Percentiles rank a stretch among this genome's conserved stretches.
These are phyloP conservation scores for Asteroscopus sphinx DNA, from an alignment of 2,888 invertebrate genomes.

Conservation along the genomic window DNA sequence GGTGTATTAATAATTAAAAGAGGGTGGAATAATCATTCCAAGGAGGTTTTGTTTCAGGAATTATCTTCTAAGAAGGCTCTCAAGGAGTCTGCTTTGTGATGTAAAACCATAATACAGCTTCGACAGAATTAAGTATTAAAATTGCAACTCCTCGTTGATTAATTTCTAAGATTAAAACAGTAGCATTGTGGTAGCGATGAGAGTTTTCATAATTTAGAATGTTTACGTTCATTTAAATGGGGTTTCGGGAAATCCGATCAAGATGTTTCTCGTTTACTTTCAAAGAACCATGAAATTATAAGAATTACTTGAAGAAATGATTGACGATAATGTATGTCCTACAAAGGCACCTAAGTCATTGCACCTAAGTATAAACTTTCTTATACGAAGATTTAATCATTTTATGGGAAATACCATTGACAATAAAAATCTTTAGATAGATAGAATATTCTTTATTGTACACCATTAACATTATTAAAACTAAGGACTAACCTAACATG, in stretches of 20 bases:
- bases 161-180: constrained; percentile 57
- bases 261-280: constrained; percentile 16
- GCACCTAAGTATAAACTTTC: too few relatives aligned
- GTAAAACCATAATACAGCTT: constrained; percentile 56
- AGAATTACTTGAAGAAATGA: not conserved
- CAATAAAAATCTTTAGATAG: too few relatives aligned
- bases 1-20: constrained; percentile 84
- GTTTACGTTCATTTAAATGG: constrained; percentile 45
- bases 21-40: constrained; percentile 74
- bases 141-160: constrained; percentile 60
- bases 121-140: constrained; percentile 68
- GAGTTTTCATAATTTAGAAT: constrained; percentile 52
- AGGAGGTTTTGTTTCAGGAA: constrained; percentile 74
- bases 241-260: constrained; percentile 35
- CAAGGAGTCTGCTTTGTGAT: constrained; percentile 50
- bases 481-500: too few relatives aligned
- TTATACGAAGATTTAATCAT: too few relatives aligned
- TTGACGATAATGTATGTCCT: not conserved
- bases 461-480: too few relatives aligned
- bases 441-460: too few relatives aligned
- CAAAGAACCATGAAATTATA: not conserved
- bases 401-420: too few relatives aligned
- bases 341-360: too few relatives aligned
- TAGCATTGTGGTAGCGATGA: constrained; percentile 51
- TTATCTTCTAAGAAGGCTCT: constrained; percentile 71